Evolutionary conservation across 64 coral and sea anemone species (phyloP), one percentile per base, ranked within the genome.

Genomic region (Porites australiensis): DNA sequence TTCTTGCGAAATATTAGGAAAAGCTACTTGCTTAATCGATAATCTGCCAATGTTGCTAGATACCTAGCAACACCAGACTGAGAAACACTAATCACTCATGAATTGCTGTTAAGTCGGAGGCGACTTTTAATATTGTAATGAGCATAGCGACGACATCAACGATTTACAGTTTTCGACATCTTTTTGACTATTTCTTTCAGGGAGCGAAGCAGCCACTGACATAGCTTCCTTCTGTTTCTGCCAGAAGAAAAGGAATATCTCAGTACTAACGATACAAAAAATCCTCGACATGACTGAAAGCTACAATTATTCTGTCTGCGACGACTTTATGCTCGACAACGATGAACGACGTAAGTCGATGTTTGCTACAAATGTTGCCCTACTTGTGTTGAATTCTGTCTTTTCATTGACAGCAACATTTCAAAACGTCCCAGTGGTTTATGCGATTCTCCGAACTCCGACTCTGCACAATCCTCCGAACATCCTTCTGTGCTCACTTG

Each of bases 401-500:
- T 95, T 83, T 43, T 79, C 80, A 12, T n/a, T 85, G 27, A 54
- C 47, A 43, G 80, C 93, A 51, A 53, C 86, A 53, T 77, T 90
- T 78, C 79, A 80, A 5, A 95, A 95, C 58, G 51, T 77, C 18
- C 70, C 83, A 27, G 74, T 95, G 50, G 58, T 95, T 47, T 71
- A 85, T 44, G 81, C 93, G 8, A 95, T 95, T 66, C 68, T 47
- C 5, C 65, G 69, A 68, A 90, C 93, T 22, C 69, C 87, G 1
- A 19, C 58, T 13, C 59, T 95, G 46, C 93, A 86, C 59, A 71
- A 51, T 19, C 88, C 79, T 13, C 77, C 93, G 2, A 77, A 86
- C 62, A 37, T 95, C 8, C 88, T 95, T 4, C 55, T 95, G 23
- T 77, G 71, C 51, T 75, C 88, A 8, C 72, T 95, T 27, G 93